Evolutionary conservation across 2,888 invertebrate genomes (phyloP), one percentile per base, ranked within the genome.

Genomic region (Tenthredo scrophulariae): DNA sequence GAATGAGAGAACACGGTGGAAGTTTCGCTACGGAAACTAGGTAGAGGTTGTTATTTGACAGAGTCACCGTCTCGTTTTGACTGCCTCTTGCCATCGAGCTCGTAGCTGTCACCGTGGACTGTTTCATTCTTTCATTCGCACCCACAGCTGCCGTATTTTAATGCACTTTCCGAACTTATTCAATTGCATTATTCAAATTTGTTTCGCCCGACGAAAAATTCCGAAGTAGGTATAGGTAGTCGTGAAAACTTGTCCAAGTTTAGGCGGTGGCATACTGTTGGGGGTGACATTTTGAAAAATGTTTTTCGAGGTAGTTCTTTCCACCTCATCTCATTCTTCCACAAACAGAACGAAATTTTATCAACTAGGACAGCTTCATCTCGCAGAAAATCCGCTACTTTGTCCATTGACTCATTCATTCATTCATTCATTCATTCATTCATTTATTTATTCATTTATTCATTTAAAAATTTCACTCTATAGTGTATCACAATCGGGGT

Each of bases 141-240:
- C 80, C 80, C 70, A n/a, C 89, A 88, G 88, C 90, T 90, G 88
- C 86, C 86, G 86, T 88, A 88, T 89, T 89, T 88, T 88, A 89
- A 89, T 88, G 88, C 86, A 86, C 87, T 91, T 89, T 89, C 89
- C 86, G 86, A 91, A 90, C 89, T 91, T 88, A 89, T 90, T 87
- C 89, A 91, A 91, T 90, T 87, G 90, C 89, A 89, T 91, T 91
- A 92, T 92, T 92, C 90, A 90, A 90, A 91, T 89, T 90, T 86
- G 88, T 84, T 86, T 79, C 86, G 0, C 26, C 26, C 62, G 33
- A 40, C 18, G 26, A n/a, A 58, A 84, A 84, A 74, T 74, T 84
- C 84, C 40, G 80, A 40, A 62, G 37, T 74, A 74, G n/a, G 10
- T 54, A 46, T 46, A 75, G 46, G 29, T 33, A 62, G 62, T 62